A percentile compares a stretch with the other conserved stretches of the same genome.
Evolutionary conservation across 2,797 vertebrate genomes (phyloP).

Genomic region (Halcyon chelicuti): DNA sequence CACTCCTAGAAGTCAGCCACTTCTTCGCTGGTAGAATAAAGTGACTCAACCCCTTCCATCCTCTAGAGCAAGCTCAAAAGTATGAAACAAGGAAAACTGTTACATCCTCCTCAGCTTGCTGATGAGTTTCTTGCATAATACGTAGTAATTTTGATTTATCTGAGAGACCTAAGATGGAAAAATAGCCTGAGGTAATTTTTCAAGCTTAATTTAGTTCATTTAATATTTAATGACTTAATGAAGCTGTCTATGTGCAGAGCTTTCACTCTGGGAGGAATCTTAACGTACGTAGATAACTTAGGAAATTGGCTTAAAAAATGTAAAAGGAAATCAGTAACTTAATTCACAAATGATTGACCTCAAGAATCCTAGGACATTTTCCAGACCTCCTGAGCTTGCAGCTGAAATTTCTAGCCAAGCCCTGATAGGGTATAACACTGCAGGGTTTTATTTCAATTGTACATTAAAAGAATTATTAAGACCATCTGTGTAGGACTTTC

Average conservation of each 20-base stretch:
- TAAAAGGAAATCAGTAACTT: slow-evolving; percentile 64
- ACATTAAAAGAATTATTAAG: slow-evolving; percentile 45
- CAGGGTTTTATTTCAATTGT: not conserved
- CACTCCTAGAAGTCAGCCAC: not conserved
- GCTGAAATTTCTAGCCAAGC: slow-evolving; percentile 25
- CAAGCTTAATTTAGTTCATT: slow-evolving; percentile 78
- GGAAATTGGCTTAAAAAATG: slow-evolving; percentile 68
- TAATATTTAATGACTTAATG: slow-evolving; percentile 80
- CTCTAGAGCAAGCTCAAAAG: slow-evolving; percentile 29
- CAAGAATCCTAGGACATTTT: slow-evolving; percentile 43
- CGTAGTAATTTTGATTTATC: slow-evolving; percentile 71
- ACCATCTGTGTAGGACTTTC: not conserved
- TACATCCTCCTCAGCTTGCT: slow-evolving; percentile 31
- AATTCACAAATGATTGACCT: slow-evolving; percentile 61
- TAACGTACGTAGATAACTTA: slow-evolving; percentile 48
- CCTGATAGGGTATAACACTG: not conserved
- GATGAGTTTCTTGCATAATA: slow-evolving; percentile 48
- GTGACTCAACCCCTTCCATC: not conserved
- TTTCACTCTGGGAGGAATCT: slow-evolving; percentile 68
- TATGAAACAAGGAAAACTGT: slow-evolving; percentile 26
- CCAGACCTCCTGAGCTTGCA: slow-evolving; percentile 42
- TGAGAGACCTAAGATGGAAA: slow-evolving; percentile 60
- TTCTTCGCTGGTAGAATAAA: not conserved
- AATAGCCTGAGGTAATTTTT: slow-evolving; percentile 78
- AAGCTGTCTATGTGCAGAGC: slow-evolving; percentile 61